These are phyloP conservation scores for Copidosoma aretas DNA, from an alignment of 2,888 invertebrate genomes.

Conservation along the genomic window DNA sequence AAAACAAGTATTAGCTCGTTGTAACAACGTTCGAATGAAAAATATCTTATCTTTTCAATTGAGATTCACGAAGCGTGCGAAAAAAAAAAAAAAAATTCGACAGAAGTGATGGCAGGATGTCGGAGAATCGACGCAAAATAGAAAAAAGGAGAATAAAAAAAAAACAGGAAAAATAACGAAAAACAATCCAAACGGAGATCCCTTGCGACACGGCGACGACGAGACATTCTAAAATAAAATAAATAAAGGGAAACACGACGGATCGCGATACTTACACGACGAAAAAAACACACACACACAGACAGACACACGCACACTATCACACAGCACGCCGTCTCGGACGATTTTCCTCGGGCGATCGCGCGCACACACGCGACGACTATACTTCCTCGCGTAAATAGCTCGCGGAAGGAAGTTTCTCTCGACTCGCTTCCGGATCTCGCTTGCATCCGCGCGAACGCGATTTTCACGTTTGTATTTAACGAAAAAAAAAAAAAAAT, in stretches of 20 bases:
- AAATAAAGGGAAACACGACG: no score
- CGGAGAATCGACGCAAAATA: not conserved
- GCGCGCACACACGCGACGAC: not conserved
- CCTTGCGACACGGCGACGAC: conserved; percentile 20
- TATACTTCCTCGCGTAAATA: not conserved
- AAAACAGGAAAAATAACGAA: conserved; percentile 1
- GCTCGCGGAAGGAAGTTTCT: not conserved
- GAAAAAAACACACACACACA: no score
- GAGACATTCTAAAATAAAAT: no score
- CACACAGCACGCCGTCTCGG: not conserved
- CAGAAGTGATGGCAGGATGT: no score
- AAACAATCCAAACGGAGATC: not conserved
- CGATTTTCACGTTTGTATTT: conserved; percentile 37
- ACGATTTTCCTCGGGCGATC: not conserved
- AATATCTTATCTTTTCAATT: conserved; percentile 35
- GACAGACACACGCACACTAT: not conserved
- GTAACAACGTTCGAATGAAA: conserved; percentile 24
- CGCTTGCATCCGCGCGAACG: conserved; percentile 19
- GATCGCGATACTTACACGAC: no score
- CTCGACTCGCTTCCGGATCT: conserved; percentile 16
- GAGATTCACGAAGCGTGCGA: conserved; percentile 24
- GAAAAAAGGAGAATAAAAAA: not conserved
- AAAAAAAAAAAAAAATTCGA: not conserved
- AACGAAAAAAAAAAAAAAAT: not conserved
- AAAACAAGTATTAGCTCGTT: conserved; percentile 25